Base-by-base conservation (phyloP, 1,140 invertebrate species). In the Drusus annulatus region DNA sequence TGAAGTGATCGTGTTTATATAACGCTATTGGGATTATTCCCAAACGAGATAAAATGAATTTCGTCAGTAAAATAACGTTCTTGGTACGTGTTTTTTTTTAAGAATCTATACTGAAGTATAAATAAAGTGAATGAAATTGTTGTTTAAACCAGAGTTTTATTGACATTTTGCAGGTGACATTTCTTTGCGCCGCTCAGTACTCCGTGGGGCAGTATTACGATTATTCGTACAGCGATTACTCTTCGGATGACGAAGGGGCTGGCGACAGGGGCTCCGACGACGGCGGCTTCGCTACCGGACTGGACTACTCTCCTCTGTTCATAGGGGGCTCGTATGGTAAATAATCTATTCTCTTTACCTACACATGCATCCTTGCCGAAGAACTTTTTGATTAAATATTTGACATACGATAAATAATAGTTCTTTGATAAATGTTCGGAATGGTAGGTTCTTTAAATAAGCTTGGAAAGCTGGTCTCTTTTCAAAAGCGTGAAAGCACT, bases 241-340 rank as follows among this genome's bases (percentile, higher is more conserved):
- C 80, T 0, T 52, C 54, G 25, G 83, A 81, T n/a, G 73, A 25
- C n/a, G 80, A 80, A 7, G 62, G 58, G 25, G 83, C 80, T 28
- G 73, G 21, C 10, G 84, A 86, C 78, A 62, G 73, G n/a, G 23
- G 51, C 0, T 6, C 62, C 1, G 81, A 83, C 0, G 81, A 84
- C 52, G 86, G 86, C 77, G 88, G 86, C 82, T 89, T 88, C 75
- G 86, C 87, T 19, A 84, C 87, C 50, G 85, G 87, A 16, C 85
- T 88, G 84, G 88, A 88, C 81, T 89, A 88, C 84, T 85, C 83
- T 2, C 83, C 83, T 6, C 71, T 84, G 16, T 82, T 82, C 51
- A 60, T 56, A 45, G 79, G 62, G 15, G 76, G 71, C 36, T 52
- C 52, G n/a, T 82, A 81, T 45, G 83, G 81, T 83, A 28, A 78